Evolutionary conservation across 1,140 invertebrate species (phyloP), one percentile per base, ranked within the genome.

Genomic region (Orius insidiosus): DNA sequence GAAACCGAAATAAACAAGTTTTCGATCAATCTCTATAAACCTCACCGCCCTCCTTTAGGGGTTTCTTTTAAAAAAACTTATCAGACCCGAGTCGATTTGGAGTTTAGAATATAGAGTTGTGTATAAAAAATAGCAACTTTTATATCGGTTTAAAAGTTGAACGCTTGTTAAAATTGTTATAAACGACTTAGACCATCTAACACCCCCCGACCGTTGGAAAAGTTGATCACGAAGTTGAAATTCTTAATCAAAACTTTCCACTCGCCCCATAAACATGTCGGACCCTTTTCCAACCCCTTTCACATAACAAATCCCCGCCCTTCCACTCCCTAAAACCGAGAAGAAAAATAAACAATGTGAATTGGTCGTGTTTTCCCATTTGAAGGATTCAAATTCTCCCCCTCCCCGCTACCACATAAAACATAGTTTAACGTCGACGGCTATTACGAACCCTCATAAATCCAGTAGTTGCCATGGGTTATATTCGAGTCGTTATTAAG

Each of bases 401-500:
- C 24, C 41, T 11, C 41, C 41, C 41, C 6, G 5, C 30, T 16
- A 4, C 19, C n/a, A 6, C 19, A 43, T 43, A 31, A 43, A 43
- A 15, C 19, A 43, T 24, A 43, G 41, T 43, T 43, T 43, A 43
- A 43, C 41, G 41, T 43, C 41, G 41, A 43, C 41, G 41, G 41
- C 41, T 43, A 43, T 43, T 43, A 43, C 41, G 18, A 11, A 8
- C 31, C 24, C n/a, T 18, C 41, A 43, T 43, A 43, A 43, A 43
- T 43, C 41, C 41, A 31, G 41, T 31, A 43, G 41, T 43, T 43
- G 41, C 38, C 38, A 30, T 43, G 41, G 41, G 31, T 30, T 43
- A 43, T 43, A 43, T 43, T 43, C 41, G 41, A 43, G 41, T 43
- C 41, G 41, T 43, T 43, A 43, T 43, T 43, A 43, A 43, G 41